phyloP scores from a whole-genome alignment of 2,888 invertebrate species.

The Epinotia bilunana region DNA sequence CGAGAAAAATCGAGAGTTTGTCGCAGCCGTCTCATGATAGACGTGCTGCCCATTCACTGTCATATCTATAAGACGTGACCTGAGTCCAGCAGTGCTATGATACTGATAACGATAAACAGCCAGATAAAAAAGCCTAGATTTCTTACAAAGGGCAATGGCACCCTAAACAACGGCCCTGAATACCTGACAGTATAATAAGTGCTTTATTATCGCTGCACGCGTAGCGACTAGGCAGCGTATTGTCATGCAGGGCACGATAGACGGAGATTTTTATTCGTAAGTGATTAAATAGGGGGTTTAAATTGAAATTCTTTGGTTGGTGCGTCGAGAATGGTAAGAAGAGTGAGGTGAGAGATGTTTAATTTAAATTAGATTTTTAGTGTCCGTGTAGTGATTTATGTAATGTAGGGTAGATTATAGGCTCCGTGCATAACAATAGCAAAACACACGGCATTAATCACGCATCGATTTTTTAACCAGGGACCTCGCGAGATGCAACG shows the following conservation, averaged over 20 bases:
- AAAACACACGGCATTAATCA: no score
- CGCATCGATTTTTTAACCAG: no score
- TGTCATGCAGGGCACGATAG: constrained; percentile 74
- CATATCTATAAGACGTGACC: no score
- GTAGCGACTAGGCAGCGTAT: constrained; percentile 54
- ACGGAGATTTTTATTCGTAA: constrained; percentile 77
- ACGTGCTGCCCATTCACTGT: no score
- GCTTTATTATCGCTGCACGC: neutral
- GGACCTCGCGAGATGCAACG: no score
- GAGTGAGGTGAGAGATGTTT: constrained; percentile 20
- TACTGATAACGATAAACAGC: no score
- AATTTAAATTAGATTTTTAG: constrained; percentile 19
- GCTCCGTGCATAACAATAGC: neutral
- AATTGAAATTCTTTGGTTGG: constrained; percentile 75
- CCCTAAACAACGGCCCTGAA: neutral
- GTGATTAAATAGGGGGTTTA: constrained; percentile 73
- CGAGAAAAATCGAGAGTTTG: no score
- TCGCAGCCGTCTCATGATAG: no score
- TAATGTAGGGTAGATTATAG: constrained; percentile 1
- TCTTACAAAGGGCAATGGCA: neutral
- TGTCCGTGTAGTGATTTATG: constrained; percentile 8
- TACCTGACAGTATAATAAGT: no score
- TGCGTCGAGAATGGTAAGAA: constrained; percentile 68
- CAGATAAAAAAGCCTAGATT: no score
- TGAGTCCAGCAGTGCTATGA: no score